Evolutionary conservation across 2,888 invertebrate genomes (phyloP).

Genomic region (Gibbula magus): DNA sequence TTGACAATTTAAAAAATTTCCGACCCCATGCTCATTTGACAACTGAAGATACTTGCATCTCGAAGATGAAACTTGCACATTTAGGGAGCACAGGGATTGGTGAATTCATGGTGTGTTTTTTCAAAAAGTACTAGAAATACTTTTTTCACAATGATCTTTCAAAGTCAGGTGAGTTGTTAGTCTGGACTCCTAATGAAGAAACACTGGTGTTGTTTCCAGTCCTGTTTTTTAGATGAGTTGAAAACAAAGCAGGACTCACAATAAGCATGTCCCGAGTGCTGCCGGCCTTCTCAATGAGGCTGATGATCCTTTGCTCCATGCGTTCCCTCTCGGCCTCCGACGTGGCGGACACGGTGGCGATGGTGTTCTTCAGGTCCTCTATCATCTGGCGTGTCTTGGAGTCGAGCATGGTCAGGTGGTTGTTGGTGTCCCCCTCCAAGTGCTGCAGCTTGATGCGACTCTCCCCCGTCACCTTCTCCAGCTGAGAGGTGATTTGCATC

Average conservation of each 20-base stretch:
- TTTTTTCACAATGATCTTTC: too few relatives aligned
- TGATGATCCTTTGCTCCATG: constrained; percentile 64
- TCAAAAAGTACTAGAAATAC: too few relatives aligned
- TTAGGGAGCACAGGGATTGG: too few relatives aligned
- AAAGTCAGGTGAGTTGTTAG: too few relatives aligned
- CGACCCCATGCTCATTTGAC: too few relatives aligned
- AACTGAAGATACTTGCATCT: too few relatives aligned
- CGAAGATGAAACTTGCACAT: too few relatives aligned
- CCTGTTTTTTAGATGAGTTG: not conserved
- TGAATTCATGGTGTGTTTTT: too few relatives aligned
- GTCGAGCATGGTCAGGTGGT: constrained; percentile 68
- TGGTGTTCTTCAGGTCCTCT: constrained; percentile 65
- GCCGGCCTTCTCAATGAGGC: constrained; percentile 62
- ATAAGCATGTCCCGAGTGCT: constrained; percentile 52
- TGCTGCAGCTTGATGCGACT: constrained; percentile 65
- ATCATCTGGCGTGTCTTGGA: constrained; percentile 64
- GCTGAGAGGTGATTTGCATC: constrained; percentile 52
- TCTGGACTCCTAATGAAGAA: too few relatives aligned
- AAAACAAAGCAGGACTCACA: constrained; percentile 40
- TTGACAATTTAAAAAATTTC: too few relatives aligned
- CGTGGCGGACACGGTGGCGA: constrained; percentile 53
- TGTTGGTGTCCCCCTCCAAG: constrained; percentile 67
- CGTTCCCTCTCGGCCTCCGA: constrained; percentile 69
- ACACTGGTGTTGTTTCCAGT: too few relatives aligned
- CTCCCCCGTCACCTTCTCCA: constrained; percentile 54